Conservation (phyloP, 2,797 vertebrate genomes). For the Poecilia gillii region DNA sequence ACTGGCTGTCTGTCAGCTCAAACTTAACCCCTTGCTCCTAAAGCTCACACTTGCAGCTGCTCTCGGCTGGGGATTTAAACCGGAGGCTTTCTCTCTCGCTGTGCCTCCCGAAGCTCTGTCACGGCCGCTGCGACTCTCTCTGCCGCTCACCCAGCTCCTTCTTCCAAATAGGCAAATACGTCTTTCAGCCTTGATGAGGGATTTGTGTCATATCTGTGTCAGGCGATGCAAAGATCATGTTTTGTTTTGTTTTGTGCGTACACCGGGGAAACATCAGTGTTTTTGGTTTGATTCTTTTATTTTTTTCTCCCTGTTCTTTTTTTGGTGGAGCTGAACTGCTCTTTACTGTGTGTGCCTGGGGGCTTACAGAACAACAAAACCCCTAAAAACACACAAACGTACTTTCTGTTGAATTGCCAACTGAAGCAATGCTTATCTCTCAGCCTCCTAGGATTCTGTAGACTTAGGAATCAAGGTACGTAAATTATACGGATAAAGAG, state of each 20-base stretch:
- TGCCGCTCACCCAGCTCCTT: conserved; percentile 28
- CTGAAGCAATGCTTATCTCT: conserved; percentile 23
- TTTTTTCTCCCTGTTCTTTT: conserved; percentile 29
- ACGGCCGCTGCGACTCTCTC: conserved; percentile 21
- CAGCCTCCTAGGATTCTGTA: conserved; percentile 18
- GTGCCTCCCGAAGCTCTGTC: conserved; percentile 25
- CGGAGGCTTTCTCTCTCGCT: not conserved
- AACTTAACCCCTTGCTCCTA: conserved; percentile 46
- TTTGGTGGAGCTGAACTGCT: conserved; percentile 33
- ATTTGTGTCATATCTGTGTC: conserved; percentile 54
- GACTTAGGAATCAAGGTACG: not conserved
- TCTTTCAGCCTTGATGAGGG: conserved; percentile 51
- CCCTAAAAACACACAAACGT: not conserved
- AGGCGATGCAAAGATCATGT: conserved; percentile 43
- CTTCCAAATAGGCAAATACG: conserved; percentile 33
- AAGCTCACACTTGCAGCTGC: conserved; percentile 28
- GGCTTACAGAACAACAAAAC: conserved; percentile 7
- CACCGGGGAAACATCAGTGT: conserved; percentile 46
- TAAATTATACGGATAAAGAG: not conserved
- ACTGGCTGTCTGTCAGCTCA: conserved; percentile 30
- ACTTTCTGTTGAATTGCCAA: conserved; percentile 38
- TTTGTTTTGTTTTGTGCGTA: conserved; percentile 62
- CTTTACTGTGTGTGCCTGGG: conserved; percentile 36
- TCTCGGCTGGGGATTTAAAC: conserved; percentile 33
- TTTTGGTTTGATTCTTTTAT: conserved; percentile 42